Evolutionary conservation across 1,140 invertebrate genomes (phyloP).

Genomic region (Camponotus vicinus): DNA sequence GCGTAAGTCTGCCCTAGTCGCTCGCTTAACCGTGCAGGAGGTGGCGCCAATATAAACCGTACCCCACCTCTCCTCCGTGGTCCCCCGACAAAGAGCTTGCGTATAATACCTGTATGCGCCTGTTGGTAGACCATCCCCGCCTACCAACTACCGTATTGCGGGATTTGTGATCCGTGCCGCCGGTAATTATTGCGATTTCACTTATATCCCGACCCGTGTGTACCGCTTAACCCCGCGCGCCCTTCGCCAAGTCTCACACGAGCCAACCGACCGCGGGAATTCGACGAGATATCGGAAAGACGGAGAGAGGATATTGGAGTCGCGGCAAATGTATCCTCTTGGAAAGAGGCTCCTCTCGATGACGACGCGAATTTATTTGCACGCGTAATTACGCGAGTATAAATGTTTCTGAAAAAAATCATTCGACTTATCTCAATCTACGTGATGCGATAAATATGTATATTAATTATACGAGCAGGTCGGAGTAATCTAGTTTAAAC

Average conservation of each 20-base stretch:
- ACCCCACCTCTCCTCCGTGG: slow-evolving; percentile 73
- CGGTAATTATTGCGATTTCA: slow-evolving; percentile 75
- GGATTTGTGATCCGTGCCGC: slow-evolving; percentile 70
- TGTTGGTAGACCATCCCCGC: slow-evolving; percentile 73
- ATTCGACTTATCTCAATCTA: not conserved
- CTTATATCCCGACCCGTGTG: slow-evolving; percentile 62
- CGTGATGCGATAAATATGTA: not conserved
- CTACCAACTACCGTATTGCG: slow-evolving; percentile 76
- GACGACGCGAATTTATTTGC: not conserved
- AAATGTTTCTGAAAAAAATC: not conserved
- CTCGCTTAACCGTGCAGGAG: slow-evolving; percentile 83
- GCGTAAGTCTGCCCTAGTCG: slow-evolving; percentile 85
- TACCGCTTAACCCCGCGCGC: slow-evolving; percentile 33
- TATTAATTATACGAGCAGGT: not conserved
- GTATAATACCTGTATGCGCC: slow-evolving; percentile 80
- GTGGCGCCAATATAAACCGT: slow-evolving; percentile 85
- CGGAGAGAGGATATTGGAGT: slow-evolving; percentile 25
- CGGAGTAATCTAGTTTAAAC: not conserved
- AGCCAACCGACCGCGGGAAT: slow-evolving; percentile 25
- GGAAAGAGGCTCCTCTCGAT: not conserved
- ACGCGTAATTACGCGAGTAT: too few species aligned
- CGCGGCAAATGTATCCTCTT: not conserved
- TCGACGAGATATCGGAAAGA: slow-evolving; percentile 17
- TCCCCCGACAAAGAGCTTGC: slow-evolving; percentile 80
- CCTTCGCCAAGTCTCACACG: not conserved